Base-by-base conservation (phyloP, 1,140 invertebrate species). In the Dendrolimus kikuchii region DNA sequence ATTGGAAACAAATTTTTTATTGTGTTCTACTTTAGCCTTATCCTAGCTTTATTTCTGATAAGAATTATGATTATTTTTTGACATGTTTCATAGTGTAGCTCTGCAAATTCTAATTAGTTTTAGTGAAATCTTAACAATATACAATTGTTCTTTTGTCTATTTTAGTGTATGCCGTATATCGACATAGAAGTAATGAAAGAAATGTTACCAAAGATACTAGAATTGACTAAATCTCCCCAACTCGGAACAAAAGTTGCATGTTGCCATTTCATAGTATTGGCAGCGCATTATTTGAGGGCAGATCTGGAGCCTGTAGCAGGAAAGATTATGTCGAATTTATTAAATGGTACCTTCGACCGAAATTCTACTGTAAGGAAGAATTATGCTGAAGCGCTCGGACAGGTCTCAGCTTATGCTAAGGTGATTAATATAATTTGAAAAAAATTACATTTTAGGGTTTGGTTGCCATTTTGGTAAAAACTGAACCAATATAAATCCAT, bases 341-440 rank as follows among this genome's bases (percentile, higher is more conserved):
- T 96, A 23, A 92, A 92, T 66, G 95, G 95, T 8, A 88, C 97
- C 39, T 92, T 91, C 46, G 96, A 98, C 88, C 90, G 95, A 50
- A 98, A 97, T 75, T 81, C 90, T 2, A 91, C 92, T 0, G 91
- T 98, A 4, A 89, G 95, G 55, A 97, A 96, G 82, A 92, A 93
- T 59, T 95, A 93, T 76, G 94, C 95, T 0, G 89, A 90, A 48
- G 92, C 94, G 8, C 91, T 98, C 50, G 96, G 96, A 0, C 92
- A 97, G 70, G 84, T 98, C n/a, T 92, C 96, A 4, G 91, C 93
- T 51, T 91, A 92, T 57, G 95, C 95, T n/a, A 97, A 97, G 81
- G 88, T 89, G 53, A 23, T 23, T 23, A 58, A 59, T 55, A 52
- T 10, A 36, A 6, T 36, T 36, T 46, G 5, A 7, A 36, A 46